Percentiles rank a stretch among this genome's conserved stretches.
Conservation (phyloP, 2,797 vertebrate genomes). For the Sitta carolinensis region DNA sequence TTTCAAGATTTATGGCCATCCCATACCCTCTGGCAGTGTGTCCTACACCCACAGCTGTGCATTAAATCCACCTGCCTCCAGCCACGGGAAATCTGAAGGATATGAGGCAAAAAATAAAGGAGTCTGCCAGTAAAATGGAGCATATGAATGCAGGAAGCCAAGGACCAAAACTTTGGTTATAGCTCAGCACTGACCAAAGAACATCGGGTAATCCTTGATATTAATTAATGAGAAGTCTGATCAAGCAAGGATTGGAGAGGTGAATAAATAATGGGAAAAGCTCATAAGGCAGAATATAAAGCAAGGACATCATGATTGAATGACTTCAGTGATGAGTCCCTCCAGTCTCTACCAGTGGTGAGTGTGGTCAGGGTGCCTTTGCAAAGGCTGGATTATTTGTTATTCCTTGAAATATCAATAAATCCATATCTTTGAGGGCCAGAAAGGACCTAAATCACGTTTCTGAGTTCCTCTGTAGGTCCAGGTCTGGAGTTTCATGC, state of each 20-base stretch:
- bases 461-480: background rate
- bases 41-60: background rate
- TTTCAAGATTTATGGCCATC: background rate
- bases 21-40: fast-evolving
- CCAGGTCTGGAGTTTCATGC: background rate
- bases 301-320: fast-evolving
- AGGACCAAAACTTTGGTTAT: background rate
- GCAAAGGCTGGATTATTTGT: background rate
- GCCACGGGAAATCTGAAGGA: background rate
- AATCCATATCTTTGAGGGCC: background rate
- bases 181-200: background rate
- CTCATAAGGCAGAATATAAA: background rate
- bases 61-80: background rate
- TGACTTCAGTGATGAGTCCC: fast-evolving
- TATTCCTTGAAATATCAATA: background rate
- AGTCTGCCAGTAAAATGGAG: background rate
- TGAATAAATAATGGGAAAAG: background rate
- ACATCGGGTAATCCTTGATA: background rate
- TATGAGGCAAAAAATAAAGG: background rate
- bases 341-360: fast-evolving
- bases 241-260: background rate
- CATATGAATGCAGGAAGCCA: background rate
- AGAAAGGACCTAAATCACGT: background rate
- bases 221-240: background rate
- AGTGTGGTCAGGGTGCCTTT: background rate